These are phyloP conservation scores for Caerostris darwini DNA, from an alignment of 1,140 invertebrate species.

Conservation along the genomic window DNA sequence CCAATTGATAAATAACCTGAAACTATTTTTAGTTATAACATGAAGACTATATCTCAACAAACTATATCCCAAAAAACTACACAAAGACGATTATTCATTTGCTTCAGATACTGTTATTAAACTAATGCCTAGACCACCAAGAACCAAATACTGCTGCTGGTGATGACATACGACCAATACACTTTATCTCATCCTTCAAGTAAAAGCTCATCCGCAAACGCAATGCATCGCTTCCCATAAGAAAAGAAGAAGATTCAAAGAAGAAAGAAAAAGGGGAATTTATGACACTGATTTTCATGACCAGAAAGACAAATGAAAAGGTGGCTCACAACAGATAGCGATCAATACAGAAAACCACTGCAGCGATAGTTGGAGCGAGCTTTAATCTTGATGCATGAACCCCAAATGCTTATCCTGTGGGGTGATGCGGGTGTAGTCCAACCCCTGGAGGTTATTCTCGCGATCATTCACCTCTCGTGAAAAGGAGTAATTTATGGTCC, in stretches of 20 bases:
- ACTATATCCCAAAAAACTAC: no score
- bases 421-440: background rate
- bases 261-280: background rate
- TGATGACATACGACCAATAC: no score
- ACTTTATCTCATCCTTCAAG: no score
- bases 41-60: no score
- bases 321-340: slow-evolving; percentile 27
- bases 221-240: background rate
- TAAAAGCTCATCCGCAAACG: no score
- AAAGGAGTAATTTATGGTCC: background rate
- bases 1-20: no score
- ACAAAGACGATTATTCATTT: no score
- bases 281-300: slow-evolving; percentile 49
- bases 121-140: no score
- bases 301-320: slow-evolving; percentile 44
- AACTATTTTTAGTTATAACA: no score
- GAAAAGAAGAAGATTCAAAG: background rate
- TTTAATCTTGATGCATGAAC: slow-evolving; percentile 50
- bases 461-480: background rate
- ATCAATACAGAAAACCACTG: background rate
- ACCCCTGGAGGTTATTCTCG: no score
- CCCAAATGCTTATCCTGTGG: background rate
- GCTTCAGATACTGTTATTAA: no score
- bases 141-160: background rate
- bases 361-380: background rate